phyloP scores from a whole-genome alignment of 2,888 invertebrate species.

The Caenorhabditis sinica region DNA sequence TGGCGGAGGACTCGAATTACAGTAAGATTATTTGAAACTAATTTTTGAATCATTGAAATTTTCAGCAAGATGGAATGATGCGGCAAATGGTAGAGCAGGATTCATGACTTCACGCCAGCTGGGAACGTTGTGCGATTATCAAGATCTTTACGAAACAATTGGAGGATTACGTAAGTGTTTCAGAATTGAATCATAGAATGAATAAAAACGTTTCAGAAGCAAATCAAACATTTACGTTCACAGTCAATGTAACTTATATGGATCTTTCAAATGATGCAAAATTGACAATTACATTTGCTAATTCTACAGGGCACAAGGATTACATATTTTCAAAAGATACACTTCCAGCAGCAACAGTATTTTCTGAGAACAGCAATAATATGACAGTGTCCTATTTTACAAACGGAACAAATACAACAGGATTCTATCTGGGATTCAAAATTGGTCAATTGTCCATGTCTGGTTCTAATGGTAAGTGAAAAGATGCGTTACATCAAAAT shows the following conservation, averaged over 20 bases:
- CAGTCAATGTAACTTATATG: conserved; percentile 25
- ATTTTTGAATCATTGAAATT: background rate
- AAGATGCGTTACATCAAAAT: background rate
- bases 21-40: background rate
- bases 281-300: conserved; percentile 16
- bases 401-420: conserved; percentile 17
- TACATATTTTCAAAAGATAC: conserved; percentile 17
- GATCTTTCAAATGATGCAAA: conserved; percentile 30
- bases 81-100: conserved; percentile 38
- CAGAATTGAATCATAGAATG: background rate
- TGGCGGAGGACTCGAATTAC: conserved; percentile 48
- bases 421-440: conserved; percentile 40
- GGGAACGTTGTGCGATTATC: background rate
- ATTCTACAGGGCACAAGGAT: background rate
- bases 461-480: background rate
- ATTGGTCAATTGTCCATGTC: background rate
- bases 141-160: conserved; percentile 39
- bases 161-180: conserved; percentile 22
- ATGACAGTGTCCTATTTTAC: conserved; percentile 33
- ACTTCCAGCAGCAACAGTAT: background rate
- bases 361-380: background rate
- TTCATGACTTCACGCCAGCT: conserved; percentile 34
- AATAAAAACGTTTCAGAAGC: conserved; percentile 15
- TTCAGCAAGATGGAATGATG: conserved; percentile 57
- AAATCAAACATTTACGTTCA: conserved; percentile 3